These are phyloP conservation scores for Drosophila leonis DNA, from an alignment of 2,888 invertebrate genomes.

Conservation along the genomic window DNA sequence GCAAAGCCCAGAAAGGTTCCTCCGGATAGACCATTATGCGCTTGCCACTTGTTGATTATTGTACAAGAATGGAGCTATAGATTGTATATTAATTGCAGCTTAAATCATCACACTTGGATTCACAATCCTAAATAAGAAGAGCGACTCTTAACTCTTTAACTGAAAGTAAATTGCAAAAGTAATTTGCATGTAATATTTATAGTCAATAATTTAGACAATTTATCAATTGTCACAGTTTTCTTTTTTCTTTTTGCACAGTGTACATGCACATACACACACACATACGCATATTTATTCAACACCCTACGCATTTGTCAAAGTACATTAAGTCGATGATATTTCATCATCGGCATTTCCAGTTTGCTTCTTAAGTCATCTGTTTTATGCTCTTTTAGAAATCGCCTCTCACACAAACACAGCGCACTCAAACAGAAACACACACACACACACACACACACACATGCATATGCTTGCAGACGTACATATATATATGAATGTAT, in stretches of 20 bases:
- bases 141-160: conserved; percentile 11
- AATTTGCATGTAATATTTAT: not conserved
- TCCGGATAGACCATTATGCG: conserved; percentile 85
- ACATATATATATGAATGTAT: not conserved
- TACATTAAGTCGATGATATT: conserved; percentile 39
- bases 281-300: conserved; percentile 9
- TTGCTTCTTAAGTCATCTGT: conserved; percentile 65
- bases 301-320: conserved; percentile 27
- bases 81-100: conserved; percentile 18
- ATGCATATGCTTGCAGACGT: not conserved
- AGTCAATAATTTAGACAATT: not conserved
- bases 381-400: conserved; percentile 61
- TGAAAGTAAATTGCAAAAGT: conserved; percentile 25
- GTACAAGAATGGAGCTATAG: conserved; percentile 33
- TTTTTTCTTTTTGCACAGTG: not conserved
- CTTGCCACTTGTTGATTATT: conserved; percentile 33
- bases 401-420: conserved; percentile 23
- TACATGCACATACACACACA: not conserved
- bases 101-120: conserved; percentile 51
- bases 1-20: conserved; percentile 85
- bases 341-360: conserved; percentile 58
- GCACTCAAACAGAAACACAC: conserved; percentile 14
- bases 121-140: conserved; percentile 20
- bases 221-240: not conserved
- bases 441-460: conserved; percentile 10